A percentile compares a stretch with the other conserved stretches of the same genome.
phyloP scores from a whole-genome alignment of 2,113 vertebrate species.

The Chitala chitala region DNA sequence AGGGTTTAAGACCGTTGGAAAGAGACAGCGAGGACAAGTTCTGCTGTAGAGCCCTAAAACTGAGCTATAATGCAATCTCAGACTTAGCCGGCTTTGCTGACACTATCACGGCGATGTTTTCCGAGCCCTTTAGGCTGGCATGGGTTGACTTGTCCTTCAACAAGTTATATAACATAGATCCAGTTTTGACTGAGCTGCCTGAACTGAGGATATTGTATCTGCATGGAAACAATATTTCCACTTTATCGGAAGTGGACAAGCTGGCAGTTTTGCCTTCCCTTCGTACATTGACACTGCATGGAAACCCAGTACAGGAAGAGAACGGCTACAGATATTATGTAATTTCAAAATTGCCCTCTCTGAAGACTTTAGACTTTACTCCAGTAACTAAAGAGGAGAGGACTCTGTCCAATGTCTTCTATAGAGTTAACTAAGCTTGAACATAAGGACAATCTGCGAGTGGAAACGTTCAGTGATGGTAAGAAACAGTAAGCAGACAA shows the following conservation, averaged over 20 bases:
- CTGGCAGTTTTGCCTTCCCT: constrained; percentile 63
- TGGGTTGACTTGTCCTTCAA: constrained; percentile 86
- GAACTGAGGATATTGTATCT: constrained; percentile 70
- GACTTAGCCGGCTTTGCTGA: constrained; percentile 58
- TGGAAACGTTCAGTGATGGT: no score
- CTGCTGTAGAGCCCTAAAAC: constrained; percentile 59
- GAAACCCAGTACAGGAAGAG: constrained; percentile 69
- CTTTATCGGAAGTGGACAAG: constrained; percentile 67
- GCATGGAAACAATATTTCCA: constrained; percentile 70
- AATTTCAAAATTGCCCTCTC: constrained; percentile 60
- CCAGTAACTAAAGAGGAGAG: constrained; percentile 71
- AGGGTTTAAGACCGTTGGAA: constrained; percentile 48
- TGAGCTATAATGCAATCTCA: constrained; percentile 73
- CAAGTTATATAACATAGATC: constrained; percentile 60
- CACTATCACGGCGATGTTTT: constrained; percentile 55
- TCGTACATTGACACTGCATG: constrained; percentile 73
- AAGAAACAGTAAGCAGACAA: no score
- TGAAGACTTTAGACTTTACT: constrained; percentile 79
- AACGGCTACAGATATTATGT: constrained; percentile 75
- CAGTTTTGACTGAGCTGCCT: constrained; percentile 62
- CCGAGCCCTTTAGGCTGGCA: constrained; percentile 60
- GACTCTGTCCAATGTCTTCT: constrained; percentile 65
- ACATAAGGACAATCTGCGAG: no score
- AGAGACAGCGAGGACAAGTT: constrained; percentile 55
- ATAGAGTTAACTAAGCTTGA: no score